phyloP scores from a whole-genome alignment of 2,113 vertebrate genomes.

The Dascyllus trimaculatus region DNA sequence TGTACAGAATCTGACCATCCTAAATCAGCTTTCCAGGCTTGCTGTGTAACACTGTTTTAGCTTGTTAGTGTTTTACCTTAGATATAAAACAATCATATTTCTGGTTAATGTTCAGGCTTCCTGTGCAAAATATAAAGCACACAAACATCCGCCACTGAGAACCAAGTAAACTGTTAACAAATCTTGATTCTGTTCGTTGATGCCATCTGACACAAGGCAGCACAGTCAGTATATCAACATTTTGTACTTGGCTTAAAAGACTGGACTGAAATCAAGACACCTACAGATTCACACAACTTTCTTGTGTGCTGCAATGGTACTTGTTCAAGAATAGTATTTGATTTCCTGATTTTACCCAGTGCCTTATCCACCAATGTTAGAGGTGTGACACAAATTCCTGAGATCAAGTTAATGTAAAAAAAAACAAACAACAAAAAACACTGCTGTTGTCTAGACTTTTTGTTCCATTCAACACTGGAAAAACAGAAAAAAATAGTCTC shows the following conservation, averaged over 20 bases:
- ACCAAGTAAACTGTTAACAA: background rate
- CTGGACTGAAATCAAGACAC: conserved; percentile 7
- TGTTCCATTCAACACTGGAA: no score
- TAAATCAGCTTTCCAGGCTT: background rate
- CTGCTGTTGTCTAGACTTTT: background rate
- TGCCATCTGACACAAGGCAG: background rate
- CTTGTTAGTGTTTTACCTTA: background rate
- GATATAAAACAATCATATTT: background rate
- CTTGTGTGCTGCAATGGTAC: background rate
- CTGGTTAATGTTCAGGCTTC: background rate
- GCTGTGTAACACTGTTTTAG: conserved; percentile 4
- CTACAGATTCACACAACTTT: background rate
- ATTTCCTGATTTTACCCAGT: background rate
- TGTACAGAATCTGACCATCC: background rate
- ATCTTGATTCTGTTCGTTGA: background rate
- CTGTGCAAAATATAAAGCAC: background rate
- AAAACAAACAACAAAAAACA: background rate
- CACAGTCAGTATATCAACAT: background rate
- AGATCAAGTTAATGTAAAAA: background rate
- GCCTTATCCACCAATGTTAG: background rate
- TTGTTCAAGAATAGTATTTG: background rate
- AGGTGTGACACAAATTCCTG: background rate
- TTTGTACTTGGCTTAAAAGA: background rate
- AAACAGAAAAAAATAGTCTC: no score
- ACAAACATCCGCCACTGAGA: background rate